These are phyloP conservation scores for Gastrophryne carolinensis DNA, from an alignment of 2,797 vertebrate genomes.

Conservation along the genomic window DNA sequence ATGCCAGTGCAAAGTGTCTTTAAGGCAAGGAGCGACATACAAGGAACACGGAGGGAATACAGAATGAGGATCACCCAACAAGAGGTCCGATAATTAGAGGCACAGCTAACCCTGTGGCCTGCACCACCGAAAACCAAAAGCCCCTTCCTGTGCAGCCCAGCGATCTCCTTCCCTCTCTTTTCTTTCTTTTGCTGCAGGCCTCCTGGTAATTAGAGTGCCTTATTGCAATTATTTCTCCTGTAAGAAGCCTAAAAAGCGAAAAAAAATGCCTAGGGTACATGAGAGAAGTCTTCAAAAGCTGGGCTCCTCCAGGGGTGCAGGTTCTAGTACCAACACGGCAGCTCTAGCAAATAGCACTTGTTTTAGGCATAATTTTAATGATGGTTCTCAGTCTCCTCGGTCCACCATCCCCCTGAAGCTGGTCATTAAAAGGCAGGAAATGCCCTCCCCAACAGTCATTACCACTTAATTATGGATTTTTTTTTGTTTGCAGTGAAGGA, in stretches of 20 bases:
- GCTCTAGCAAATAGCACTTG: slow-evolving; percentile 13
- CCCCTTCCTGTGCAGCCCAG: not conserved
- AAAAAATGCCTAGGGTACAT: slow-evolving; percentile 15
- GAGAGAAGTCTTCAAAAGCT: slow-evolving; percentile 27
- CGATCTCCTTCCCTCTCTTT: not conserved
- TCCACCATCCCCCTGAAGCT: slow-evolving; percentile 55
- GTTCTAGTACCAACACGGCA: not conserved
- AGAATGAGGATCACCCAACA: not conserved
- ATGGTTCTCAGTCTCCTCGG: slow-evolving; percentile 45
- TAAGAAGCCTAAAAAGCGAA: slow-evolving; percentile 26
- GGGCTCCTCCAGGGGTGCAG: not conserved
- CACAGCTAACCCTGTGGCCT: not conserved
- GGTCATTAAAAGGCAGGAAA: slow-evolving; percentile 58
- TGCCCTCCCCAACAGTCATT: slow-evolving; percentile 54
- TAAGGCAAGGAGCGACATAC: too few relatives aligned
- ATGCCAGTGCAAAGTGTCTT: not conserved
- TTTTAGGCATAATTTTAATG: slow-evolving; percentile 48
- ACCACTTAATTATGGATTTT: slow-evolving; percentile 52
- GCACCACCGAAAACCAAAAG: not conserved
- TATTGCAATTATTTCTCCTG: slow-evolving; percentile 40
- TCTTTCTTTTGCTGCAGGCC: slow-evolving; percentile 10
- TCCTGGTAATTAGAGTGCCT: slow-evolving; percentile 29
- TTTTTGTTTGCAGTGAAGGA: slow-evolving; percentile 35
- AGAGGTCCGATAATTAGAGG: slow-evolving; percentile 1
- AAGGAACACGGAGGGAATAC: not conserved